A percentile compares a stretch with the other conserved stretches of the same genome.
phyloP scores from a whole-genome alignment of 1,140 invertebrate species.

The Adoxophyes honmai region DNA sequence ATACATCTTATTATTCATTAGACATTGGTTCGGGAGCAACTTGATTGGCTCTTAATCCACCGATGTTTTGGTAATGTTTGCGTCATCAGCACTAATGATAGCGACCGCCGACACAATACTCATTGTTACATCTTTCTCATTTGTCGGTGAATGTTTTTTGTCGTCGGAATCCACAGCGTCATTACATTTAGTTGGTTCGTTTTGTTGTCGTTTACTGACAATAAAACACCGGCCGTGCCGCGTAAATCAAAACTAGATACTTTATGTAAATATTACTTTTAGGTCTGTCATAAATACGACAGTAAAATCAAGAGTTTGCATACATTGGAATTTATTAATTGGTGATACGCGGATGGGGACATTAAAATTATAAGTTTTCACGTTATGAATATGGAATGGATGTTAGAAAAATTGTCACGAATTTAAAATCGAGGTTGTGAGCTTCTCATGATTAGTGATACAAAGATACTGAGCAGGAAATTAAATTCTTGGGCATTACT shows the following conservation, averaged over 20 bases:
- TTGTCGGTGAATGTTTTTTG: slow-evolving; percentile 42
- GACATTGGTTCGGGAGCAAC: slow-evolving; percentile 50
- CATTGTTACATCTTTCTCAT: slow-evolving; percentile 60
- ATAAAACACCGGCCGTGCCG: slow-evolving; percentile 30
- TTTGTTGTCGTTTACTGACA: slow-evolving; percentile 51
- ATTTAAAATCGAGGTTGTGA: background rate
- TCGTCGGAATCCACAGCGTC: slow-evolving; percentile 57
- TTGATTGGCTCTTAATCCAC: slow-evolving; percentile 64
- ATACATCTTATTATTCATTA: slow-evolving; percentile 61
- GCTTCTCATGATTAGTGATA: background rate
- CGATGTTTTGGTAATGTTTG: slow-evolving; percentile 62
- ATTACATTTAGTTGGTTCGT: slow-evolving; percentile 69
- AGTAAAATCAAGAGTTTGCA: slow-evolving; percentile 8
- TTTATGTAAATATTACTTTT: slow-evolving; percentile 14
- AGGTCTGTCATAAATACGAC: slow-evolving; percentile 9
- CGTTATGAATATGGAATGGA: slow-evolving; percentile 9
- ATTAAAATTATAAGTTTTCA: slow-evolving; percentile 14
- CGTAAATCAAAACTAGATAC: background rate
- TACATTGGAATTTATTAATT: slow-evolving; percentile 11
- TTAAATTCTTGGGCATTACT: background rate
- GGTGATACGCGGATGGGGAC: background rate
- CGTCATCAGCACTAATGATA: slow-evolving; percentile 75
- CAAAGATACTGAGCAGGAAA: background rate
- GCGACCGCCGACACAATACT: slow-evolving; percentile 63
- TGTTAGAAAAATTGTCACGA: background rate